Base-by-base conservation (phyloP, 2,888 invertebrate genomes). In the Calameuta pallipes region DNA sequence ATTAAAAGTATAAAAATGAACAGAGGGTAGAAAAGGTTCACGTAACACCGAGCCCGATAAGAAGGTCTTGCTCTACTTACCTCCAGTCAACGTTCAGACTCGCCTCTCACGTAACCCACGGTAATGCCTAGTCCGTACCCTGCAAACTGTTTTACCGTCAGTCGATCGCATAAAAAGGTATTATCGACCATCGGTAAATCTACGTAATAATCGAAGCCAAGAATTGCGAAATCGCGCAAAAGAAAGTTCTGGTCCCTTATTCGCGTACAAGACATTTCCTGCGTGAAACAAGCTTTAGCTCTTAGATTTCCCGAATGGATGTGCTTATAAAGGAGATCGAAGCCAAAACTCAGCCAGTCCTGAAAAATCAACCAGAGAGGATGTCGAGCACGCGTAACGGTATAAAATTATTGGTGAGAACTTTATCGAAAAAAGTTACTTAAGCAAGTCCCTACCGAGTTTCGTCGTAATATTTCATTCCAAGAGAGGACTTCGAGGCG, bases 271-370 rank as follows among this genome's bases (percentile, higher is more conserved):
- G 56, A 56, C 82, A 78, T 81, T 86, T 87, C 87, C 87, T 82
- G 88, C 69, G 41, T 74, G 74, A 69, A 77, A 87, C 87, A 87
- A 83, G 88, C 83, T 80, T 86, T 86, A 80, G 83, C 87, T 88
- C 81, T 87, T 87, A 87, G 79, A 80, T 76, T 23, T 23, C 56
- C 23, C 23, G 2, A 56, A 56, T 1, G 23, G 56, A 23, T 9
- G 15, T 4, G 56, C 23, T 56, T 56, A 56, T 56, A 56, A 56
- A 56, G 6, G 15, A 56, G 23, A 1, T 2, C 56, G 23, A 56
- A 56, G 9, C 23, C 56, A 9, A 56, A 56, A 56, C 56, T 56
- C 56, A 9, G 15, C 1, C 56, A 56, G 56, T 56, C 56, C 9
- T 56, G 56, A 56, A 56, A 23, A 56, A 15, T 23, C 15, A 23